Base-by-base conservation (phyloP, 2,888 invertebrate genomes). In the Catocala fraxini region DNA sequence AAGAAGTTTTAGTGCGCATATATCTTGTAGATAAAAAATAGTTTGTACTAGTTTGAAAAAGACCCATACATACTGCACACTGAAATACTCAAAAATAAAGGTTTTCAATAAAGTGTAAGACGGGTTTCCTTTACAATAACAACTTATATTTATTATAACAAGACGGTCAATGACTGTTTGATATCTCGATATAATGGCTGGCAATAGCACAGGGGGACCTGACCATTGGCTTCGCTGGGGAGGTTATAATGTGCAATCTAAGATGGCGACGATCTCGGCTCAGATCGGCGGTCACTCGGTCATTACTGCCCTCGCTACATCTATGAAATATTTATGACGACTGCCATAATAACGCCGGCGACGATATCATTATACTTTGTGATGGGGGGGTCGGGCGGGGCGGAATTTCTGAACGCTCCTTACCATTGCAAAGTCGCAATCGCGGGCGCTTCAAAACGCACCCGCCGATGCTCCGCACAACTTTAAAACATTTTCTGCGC, bases 351-450 rank as follows among this genome's bases (percentile, higher is more conserved):
- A 93, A 91, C 92, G 90, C 87, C 87, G 89, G 89, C 92, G 91
- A 91, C 91, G 93, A 91, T 91, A 91, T 93, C 95, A 95, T 95
- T 95, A 95, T 95, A 94, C 95, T 95, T 95, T 94, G 93, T 95
- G 95, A 95, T 95, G 90, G 92, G 94, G 92, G 93, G 85, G 92
- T 86, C 89, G 89, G 92, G 91, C 84, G 93, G 90, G 93, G 93
- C 83, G 93, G 95, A 95, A 95, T 93, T 88, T 94, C 93, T 92
- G 91, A 93, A 88, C 90, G 90, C 92, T 93, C 82, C 90, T 93
- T 94, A 93, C 91, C 91, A 92, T 92, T 93, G 93, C 93, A 91
- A 93, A 93, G 90, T 91, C 91, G 90, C 90, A 85, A 88, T 86
- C 88, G 86, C 81, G 81, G 71, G 67, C 78, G 81, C 83, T 75